Percentiles rank a stretch among this genome's conserved stretches.
These are phyloP conservation scores for Furcula furcula DNA, from an alignment of 2,888 invertebrate genomes.

Conservation along the genomic window DNA sequence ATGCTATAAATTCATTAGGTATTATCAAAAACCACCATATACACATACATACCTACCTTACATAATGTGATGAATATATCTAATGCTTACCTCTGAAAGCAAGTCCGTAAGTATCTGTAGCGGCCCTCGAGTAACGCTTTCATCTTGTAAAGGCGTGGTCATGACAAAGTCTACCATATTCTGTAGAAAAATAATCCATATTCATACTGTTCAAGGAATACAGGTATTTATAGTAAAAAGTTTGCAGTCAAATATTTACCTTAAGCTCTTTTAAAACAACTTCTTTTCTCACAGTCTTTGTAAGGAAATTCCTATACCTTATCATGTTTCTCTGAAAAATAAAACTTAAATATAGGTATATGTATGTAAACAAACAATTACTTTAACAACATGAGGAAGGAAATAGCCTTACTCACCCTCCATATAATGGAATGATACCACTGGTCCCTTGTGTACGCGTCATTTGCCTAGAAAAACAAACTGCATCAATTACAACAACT, in stretches of 20 bases:
- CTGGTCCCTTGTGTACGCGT: conserved; percentile 90
- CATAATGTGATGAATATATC: no score
- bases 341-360: conserved; percentile 10
- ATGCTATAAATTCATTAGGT: no score
- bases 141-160: conserved; percentile 89
- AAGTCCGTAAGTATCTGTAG: conserved; percentile 87
- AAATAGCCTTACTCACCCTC: conserved; percentile 81
- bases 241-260: conserved; percentile 56
- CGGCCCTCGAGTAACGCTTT: conserved; percentile 86
- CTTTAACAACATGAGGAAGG: conserved; percentile 18
- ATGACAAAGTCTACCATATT: conserved; percentile 89
- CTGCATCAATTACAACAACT: conserved; percentile 4
- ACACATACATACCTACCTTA: no score
- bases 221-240: not conserved
- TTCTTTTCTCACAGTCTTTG: conserved; percentile 85
- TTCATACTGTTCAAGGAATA: not conserved
- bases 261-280: conserved; percentile 89
- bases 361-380: conserved; percentile 8
- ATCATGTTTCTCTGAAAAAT: conserved; percentile 86
- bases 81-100: conserved; percentile 79
- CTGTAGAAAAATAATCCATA: conserved; percentile 66
- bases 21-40: no score
- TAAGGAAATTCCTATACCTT: conserved; percentile 86
- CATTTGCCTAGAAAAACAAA: conserved; percentile 82
- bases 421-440: conserved; percentile 91